Percentiles rank a stretch among this genome's conserved stretches.
Conservation (phyloP, 2,113 vertebrate genomes). For the Mormyrus iriodes region DNA sequence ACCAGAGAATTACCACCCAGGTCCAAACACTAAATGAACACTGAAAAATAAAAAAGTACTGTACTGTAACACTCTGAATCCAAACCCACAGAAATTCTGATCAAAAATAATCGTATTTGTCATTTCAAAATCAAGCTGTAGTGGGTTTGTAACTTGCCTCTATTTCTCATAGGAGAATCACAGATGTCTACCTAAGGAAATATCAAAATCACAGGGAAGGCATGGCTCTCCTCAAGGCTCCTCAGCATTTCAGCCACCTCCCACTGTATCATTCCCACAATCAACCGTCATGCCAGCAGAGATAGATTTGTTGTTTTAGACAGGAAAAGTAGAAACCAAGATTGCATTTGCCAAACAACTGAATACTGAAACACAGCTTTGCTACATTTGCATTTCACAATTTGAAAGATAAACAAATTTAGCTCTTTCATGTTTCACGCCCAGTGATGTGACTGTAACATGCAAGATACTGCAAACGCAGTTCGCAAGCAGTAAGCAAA, state of each 20-base stretch:
- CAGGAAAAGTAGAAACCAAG: neutral
- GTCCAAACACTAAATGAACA: neutral
- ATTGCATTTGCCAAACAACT: neutral
- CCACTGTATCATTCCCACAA: neutral
- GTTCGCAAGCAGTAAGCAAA: slow-evolving; percentile 31
- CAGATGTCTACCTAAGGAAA: neutral
- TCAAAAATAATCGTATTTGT: slow-evolving; percentile 31
- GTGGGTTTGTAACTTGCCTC: neutral
- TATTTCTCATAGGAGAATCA: neutral
- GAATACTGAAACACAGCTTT: slow-evolving; percentile 2
- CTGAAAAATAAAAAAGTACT: neutral
- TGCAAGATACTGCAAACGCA: slow-evolving; percentile 37
- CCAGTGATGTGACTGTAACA: slow-evolving; percentile 32
- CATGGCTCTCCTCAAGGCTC: neutral
- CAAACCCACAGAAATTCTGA: neutral
- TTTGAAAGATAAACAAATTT: neutral
- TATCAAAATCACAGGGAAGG: slow-evolving; percentile 3
- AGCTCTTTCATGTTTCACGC: slow-evolving; percentile 41
- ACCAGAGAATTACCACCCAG: neutral
- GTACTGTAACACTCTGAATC: neutral
- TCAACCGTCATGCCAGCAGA: neutral
- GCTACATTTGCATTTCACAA: slow-evolving; percentile 20
- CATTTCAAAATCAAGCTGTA: slow-evolving; percentile 32
- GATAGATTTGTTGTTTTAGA: neutral
- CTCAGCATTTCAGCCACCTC: neutral